A percentile compares a stretch with the other conserved stretches of the same genome.
These are phyloP conservation scores for Etheostoma cragini DNA, from an alignment of 2,113 vertebrate genomes.

Conservation along the genomic window DNA sequence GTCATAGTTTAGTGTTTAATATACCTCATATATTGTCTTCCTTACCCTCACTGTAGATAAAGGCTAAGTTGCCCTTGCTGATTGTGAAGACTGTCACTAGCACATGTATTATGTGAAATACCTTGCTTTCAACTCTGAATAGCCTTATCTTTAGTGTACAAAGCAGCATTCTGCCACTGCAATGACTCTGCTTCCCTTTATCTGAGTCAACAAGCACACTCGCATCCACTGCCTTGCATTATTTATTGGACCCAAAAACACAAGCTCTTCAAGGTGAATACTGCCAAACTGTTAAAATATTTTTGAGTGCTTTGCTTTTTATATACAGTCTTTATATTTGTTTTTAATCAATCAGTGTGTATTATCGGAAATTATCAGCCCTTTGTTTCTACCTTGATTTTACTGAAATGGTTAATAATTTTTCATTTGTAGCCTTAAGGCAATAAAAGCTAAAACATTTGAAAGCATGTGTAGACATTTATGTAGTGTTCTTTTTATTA, in stretches of 20 bases:
- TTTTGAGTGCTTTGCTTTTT: constrained; percentile 1
- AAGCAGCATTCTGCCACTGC: constrained; percentile 57
- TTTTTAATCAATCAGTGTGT: not conserved
- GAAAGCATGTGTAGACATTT: not conserved
- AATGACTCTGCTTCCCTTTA: constrained; percentile 57
- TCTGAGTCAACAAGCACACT: constrained; percentile 47
- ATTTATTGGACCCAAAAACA: constrained; percentile 57
- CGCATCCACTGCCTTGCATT: constrained; percentile 46
- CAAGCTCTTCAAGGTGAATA: constrained; percentile 54
- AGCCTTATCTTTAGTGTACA: constrained; percentile 62
- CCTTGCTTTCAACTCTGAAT: constrained; percentile 43
- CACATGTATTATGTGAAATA: constrained; percentile 48
- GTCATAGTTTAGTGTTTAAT: not conserved
- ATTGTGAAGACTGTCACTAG: constrained; percentile 17
- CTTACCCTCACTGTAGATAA: constrained; percentile 22
- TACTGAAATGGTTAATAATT: constrained; percentile 7
- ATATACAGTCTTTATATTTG: constrained; percentile 11
- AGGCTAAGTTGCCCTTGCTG: constrained; percentile 30
- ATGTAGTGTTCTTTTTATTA: not conserved
- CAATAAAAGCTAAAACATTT: not conserved
- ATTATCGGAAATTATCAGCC: not conserved
- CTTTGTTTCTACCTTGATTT: constrained; percentile 28
- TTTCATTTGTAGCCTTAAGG: constrained; percentile 10
- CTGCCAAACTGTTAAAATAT: constrained; percentile 3
- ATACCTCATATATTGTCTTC: not conserved